Base-by-base conservation (phyloP, 2,797 vertebrate species). In the Hirundo rustica region DNA sequence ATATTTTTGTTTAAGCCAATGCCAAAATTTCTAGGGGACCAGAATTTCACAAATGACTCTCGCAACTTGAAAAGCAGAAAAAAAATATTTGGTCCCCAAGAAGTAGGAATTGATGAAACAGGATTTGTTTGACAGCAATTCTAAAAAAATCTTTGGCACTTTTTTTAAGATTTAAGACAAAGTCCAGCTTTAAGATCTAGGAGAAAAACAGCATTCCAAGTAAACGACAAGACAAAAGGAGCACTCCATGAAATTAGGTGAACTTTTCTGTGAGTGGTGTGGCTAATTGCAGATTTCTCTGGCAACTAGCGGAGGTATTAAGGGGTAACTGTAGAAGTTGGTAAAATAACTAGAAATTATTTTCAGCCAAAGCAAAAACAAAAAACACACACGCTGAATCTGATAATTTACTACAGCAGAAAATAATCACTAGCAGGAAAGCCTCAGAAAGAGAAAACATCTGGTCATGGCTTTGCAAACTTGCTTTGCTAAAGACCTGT, bases 211-310 rank as follows among this genome's bases (percentile, higher is more conserved):
- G 79, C 61, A 76, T 87, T 93, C 42, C 42, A 79, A 88, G 60
- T 23, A 85, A 94, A 95, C 27, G 38, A 71, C 78, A 93, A 85
- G 80, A 90, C 80, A 95, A 93, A 94, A 60, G 83, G 42, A 96
- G 19, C 30, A 68, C 67, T 92, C 89, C 67, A 82, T 54, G 64
- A 93, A 89, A 95, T 95, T 48, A 92, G 77, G 80, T 67, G 85
- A 93, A 67, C 50, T 70, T 58, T 88, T 77, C 93, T 85, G n/a
- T 71, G 73, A 94, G 82, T 57, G 91, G 67, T 91, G 71, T 84
- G 73, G 88, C 73, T 90, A 92, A 96, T 12, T 79, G 93, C 64
- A 82, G 45, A 93, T 88, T 93, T 93, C 76, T 79, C 42, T 40
- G 79, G 80, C 53, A 90, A 48, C 60, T 30, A 57, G 55, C 42